phyloP scores from a whole-genome alignment of 2,113 vertebrate genomes.

The Gracilinanus agilis region DNA sequence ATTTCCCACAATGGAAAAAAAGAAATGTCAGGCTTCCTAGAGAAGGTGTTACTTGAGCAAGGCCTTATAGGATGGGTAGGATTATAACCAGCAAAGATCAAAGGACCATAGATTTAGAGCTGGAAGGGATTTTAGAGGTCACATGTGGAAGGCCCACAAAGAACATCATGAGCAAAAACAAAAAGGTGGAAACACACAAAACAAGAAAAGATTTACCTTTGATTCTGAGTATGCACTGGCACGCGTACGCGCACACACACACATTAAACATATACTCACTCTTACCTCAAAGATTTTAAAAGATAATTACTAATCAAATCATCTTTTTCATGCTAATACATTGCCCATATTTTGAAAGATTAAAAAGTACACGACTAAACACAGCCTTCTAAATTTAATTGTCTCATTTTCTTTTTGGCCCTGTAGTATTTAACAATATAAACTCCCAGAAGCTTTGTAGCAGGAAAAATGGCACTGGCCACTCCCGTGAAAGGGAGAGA shows the following conservation, averaged over 20 bases:
- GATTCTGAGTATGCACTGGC: neutral
- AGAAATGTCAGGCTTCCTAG: neutral
- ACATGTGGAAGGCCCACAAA: neutral
- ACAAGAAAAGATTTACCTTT: neutral
- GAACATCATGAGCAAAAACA: neutral
- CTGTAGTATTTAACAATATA: slow-evolving; percentile 14
- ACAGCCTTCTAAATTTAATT: neutral
- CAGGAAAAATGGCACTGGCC: neutral
- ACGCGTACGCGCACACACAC: neutral
- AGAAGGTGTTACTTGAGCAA: neutral
- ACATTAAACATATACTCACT: too few relatives aligned
- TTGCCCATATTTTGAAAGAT: neutral
- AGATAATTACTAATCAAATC: neutral
- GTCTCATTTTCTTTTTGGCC: neutral
- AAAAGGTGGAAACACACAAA: neutral
- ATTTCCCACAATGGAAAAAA: neutral
- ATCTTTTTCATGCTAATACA: neutral
- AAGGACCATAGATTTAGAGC: neutral
- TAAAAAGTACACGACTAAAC: neutral
- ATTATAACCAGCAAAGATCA: neutral
- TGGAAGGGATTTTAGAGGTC: neutral
- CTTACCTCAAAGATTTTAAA: neutral
- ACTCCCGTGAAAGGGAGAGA: slow-evolving; percentile 14
- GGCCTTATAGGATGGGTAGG: neutral
- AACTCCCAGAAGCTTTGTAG: slow-evolving; percentile 15